phyloP scores from a whole-genome alignment of 2,797 vertebrate genomes.

The Cercopithecus mitis region DNA sequence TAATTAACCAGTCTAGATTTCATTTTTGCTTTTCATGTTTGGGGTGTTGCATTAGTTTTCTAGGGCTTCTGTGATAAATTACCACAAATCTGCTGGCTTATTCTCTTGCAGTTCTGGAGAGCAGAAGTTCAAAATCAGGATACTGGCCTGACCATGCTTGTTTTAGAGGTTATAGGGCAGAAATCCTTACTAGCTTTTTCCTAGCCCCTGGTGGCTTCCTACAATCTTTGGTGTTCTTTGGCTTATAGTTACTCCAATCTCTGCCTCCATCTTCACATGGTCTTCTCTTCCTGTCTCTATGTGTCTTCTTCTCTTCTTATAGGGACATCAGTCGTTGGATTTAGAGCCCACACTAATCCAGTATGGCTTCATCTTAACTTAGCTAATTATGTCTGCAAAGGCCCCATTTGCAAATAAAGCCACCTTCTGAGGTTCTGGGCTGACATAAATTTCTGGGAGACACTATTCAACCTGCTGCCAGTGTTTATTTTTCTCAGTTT shows the following conservation, averaged over 20 bases:
- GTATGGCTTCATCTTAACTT: neutral
- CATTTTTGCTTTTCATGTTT: neutral
- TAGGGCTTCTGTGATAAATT: neutral
- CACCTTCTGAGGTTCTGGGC: neutral
- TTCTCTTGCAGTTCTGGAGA: neutral
- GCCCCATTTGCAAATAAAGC: neutral
- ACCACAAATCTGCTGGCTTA: neutral
- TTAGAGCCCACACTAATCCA: neutral
- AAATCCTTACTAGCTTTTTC: neutral
- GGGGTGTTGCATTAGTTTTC: neutral
- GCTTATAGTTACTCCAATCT: neutral
- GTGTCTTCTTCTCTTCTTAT: neutral
- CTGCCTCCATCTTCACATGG: neutral
- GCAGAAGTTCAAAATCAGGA: neutral
- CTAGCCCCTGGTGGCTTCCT: neutral
- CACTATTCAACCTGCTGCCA: neutral
- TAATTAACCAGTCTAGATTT: constrained; percentile 20
- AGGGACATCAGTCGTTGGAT: neutral
- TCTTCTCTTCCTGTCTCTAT: neutral
- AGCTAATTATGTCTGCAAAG: neutral
- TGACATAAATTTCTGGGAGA: neutral
- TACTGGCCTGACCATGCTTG: no score
- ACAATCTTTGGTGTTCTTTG: neutral
- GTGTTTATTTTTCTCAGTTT: neutral
- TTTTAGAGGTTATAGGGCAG: neutral